Evolutionary conservation across 2,888 invertebrate genomes (phyloP).

Genomic region (Lasioglossum villosulum): DNA sequence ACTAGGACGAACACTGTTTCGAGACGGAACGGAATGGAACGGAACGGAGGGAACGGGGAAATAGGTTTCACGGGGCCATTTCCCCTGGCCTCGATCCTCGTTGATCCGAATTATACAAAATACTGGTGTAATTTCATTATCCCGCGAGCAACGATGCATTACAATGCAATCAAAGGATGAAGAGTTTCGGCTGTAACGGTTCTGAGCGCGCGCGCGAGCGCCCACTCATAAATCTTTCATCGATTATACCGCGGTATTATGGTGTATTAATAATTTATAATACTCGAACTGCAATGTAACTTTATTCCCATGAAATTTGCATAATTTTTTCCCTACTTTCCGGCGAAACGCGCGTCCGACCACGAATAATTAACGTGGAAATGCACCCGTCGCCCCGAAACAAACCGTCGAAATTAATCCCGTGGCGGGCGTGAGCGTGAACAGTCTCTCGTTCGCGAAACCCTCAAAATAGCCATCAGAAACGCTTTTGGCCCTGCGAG

Average conservation of each 20-base stretch:
- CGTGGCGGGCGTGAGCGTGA: background rate
- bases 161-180: slow-evolving; percentile 70
- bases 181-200: slow-evolving; percentile 63
- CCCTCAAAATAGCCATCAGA: background rate
- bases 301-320: slow-evolving; percentile 43
- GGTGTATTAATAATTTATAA: slow-evolving; percentile 53
- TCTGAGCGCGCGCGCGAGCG: slow-evolving; percentile 12
- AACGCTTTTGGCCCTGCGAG: background rate
- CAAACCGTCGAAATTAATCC: slow-evolving; percentile 34
- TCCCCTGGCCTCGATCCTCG: slow-evolving; percentile 48
- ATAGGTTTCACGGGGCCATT: slow-evolving; percentile 49
- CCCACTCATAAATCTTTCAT: slow-evolving; percentile 62
- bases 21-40: slow-evolving; percentile 2
- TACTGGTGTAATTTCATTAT: slow-evolving; percentile 69
- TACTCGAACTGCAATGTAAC: slow-evolving; percentile 22
- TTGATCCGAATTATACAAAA: slow-evolving; percentile 68
- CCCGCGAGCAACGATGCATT: slow-evolving; percentile 65
- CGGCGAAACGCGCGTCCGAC: background rate
- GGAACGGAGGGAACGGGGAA: slow-evolving; percentile 31
- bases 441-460: background rate
- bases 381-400: slow-evolving; percentile 16
- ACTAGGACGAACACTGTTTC: slow-evolving; percentile 24
- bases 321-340: slow-evolving; percentile 24
- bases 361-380: slow-evolving; percentile 37
- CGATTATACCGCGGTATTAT: slow-evolving; percentile 50